Conservation (phyloP, 2,888 invertebrate species). For the Odontothrips loti region DNA sequence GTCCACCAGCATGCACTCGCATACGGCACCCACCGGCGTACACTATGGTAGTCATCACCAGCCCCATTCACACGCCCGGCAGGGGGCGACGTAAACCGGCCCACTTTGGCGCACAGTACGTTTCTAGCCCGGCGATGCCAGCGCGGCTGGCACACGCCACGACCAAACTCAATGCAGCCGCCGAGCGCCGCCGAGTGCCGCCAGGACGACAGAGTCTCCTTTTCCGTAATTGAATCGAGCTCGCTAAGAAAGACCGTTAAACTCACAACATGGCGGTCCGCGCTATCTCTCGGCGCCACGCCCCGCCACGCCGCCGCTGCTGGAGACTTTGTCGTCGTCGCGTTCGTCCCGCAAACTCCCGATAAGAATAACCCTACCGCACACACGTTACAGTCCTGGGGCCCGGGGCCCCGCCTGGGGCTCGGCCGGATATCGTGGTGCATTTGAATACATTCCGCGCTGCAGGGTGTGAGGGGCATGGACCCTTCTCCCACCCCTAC, state of each 20-base stretch:
- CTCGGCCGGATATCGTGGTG: too few species aligned
- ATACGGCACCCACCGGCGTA: neutral
- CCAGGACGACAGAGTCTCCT: too few species aligned
- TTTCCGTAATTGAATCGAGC: conserved; percentile 6
- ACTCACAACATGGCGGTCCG: neutral
- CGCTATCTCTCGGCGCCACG: neutral
- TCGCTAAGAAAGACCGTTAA: conserved; percentile 11
- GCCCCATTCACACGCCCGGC: neutral
- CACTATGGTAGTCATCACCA: too few species aligned
- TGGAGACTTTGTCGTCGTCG: neutral
- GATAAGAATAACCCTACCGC: neutral
- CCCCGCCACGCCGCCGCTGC: neutral
- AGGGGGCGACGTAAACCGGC: neutral
- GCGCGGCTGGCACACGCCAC: too few species aligned
- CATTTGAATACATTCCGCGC: too few species aligned
- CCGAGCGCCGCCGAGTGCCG: neutral
- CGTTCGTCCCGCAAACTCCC: neutral
- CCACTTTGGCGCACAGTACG: neutral
- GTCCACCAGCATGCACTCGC: too few species aligned
- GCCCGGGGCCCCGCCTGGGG: too few species aligned
- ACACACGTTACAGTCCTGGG: too few species aligned
- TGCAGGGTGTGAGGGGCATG: too few species aligned
- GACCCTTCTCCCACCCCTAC: too few species aligned
- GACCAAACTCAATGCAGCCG: too few species aligned
- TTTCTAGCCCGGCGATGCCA: too few species aligned